Percentiles rank a stretch among this genome's conserved stretches.
Conservation (phyloP, 1,140 invertebrate species). For the Psix sp. region DNA sequence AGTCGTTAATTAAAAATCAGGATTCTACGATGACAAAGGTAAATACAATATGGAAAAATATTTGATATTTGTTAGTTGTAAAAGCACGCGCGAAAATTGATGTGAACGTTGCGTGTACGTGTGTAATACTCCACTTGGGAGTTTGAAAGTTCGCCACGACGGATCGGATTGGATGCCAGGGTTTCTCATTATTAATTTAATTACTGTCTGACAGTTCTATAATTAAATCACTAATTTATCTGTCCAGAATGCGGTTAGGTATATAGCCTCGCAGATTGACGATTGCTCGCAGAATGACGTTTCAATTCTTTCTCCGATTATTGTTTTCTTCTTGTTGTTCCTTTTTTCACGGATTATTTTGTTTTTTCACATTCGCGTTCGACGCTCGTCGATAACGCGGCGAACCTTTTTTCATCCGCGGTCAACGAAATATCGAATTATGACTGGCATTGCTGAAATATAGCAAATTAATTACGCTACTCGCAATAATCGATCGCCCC, state of each 20-base stretch:
- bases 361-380: slow-evolving; percentile 29
- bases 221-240: slow-evolving; percentile 78
- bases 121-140: slow-evolving; percentile 51
- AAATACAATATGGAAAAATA: neutral
- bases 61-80: slow-evolving; percentile 50
- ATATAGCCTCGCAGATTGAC: slow-evolving; percentile 60
- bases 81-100: slow-evolving; percentile 48
- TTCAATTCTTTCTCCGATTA: slow-evolving; percentile 68
- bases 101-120: slow-evolving; percentile 56
- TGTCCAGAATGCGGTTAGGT: slow-evolving; percentile 69
- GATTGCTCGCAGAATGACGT: slow-evolving; percentile 69
- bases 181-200: slow-evolving; percentile 77
- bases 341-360: slow-evolving; percentile 35
- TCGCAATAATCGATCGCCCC: slow-evolving; percentile 34
- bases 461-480: slow-evolving; percentile 44
- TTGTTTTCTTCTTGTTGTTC: slow-evolving; percentile 35
- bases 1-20: slow-evolving; percentile 15
- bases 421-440: slow-evolving; percentile 51
- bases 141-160: slow-evolving; percentile 60
- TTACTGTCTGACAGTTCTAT: slow-evolving; percentile 76
- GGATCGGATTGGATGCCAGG: slow-evolving; percentile 71
- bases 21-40: slow-evolving; percentile 1
- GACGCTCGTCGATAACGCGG: slow-evolving; percentile 39
- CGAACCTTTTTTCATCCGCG: slow-evolving; percentile 30
- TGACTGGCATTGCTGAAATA: slow-evolving; percentile 37